Evolutionary conservation across 2,797 vertebrate genomes (phyloP), one percentile per base, ranked within the genome.

Genomic region (Oophaga sylvatica): DNA sequence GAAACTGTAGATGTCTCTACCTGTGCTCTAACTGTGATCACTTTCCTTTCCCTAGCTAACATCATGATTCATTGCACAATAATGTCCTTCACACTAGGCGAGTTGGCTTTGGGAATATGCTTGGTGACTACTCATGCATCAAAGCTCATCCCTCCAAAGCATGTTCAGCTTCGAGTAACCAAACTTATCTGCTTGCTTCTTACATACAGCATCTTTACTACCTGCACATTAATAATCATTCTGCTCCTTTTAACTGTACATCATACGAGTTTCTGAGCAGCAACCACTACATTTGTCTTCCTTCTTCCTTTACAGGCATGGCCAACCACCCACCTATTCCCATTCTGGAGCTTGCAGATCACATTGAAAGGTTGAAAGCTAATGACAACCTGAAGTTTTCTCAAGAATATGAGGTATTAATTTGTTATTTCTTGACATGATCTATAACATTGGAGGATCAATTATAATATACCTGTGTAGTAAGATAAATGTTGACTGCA

Each of bases 301-400:
- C 67, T 91, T 91, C 90, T 90, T 84, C 78, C 94, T 94, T 86
- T 91, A 91, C 94, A 99, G 98, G 98, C 93, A 99, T 99, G 98
- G 96, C 97, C 68, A 99, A 93, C 92, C 98, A 99, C 90, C 98
- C 98, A 85, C 98, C 98, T 68, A 99, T 99, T 93, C 97, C 98
- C 45, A 95, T 99, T 89, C 95, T 97, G 95, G 98, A 99, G 93
- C 96, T 99, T 90, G 97, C 97, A 5, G 98, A 99, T 95, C 97
- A 99, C 91, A 96, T 97, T 91, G 98, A 99, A 94, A 96, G 97
- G 79, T 90, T 99, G 92, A 99, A 99, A 96, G 98, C 98, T 87
- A 99, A 99, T 87, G 98, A 99, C 94, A 99, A 99, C 95, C 94
- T 99, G 92, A 99, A 99, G 93, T 99, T 99, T 93, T 99, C 98